Base-by-base conservation (phyloP, 2,888 invertebrate genomes). In the Rhaphigaster nebulosa region DNA sequence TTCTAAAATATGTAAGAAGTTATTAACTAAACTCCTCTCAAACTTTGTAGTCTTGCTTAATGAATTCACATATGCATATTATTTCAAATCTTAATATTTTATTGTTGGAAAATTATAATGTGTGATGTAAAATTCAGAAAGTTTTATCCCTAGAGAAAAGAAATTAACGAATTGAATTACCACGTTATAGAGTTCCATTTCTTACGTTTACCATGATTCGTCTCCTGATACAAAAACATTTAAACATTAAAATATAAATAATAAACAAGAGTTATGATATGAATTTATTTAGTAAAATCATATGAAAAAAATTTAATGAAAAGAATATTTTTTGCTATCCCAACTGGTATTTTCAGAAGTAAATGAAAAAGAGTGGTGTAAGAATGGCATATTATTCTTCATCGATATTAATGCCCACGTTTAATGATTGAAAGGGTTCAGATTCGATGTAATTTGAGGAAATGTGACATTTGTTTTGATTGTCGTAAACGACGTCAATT, bases 401-500 rank as follows among this genome's bases (percentile, higher is more conserved):
- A 3, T 84, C 84, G n/a, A 50, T 50, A n/a, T 50, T 29, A 84
- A 45, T n/a, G n/a, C 15, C 45, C 12, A 50, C 5, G 50, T 45
- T 8, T 0, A 84, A 45, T 5, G 0, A 50, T 50, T 84, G 84
- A 18, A 84, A 84, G 23, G 84, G 84, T n/a, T 45, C 84, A 84
- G 84, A 45, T 50, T 84, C 84, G 45, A 84, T 84, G 84, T 84
- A 56, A 54, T 88, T 88, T 38, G 38, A 88, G 38, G 54, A 56
- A 50, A 88, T 88, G 50, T 88, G 88, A 56, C 88, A 56, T 12
- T 20, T 38, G 12, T 54, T 54, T 23, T 88, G 29, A 54, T 6
- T 13, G 29, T 88, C 88, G 34, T 56, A 88, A 60, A 38, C 56
- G 88, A 88, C 88, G 29, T 88, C 23, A 15, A 88, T 88, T 54